Percentiles rank a stretch among this genome's conserved stretches.
Conservation (phyloP, 2,888 invertebrate genomes). For the Caenorhabditis panamensis region DNA sequence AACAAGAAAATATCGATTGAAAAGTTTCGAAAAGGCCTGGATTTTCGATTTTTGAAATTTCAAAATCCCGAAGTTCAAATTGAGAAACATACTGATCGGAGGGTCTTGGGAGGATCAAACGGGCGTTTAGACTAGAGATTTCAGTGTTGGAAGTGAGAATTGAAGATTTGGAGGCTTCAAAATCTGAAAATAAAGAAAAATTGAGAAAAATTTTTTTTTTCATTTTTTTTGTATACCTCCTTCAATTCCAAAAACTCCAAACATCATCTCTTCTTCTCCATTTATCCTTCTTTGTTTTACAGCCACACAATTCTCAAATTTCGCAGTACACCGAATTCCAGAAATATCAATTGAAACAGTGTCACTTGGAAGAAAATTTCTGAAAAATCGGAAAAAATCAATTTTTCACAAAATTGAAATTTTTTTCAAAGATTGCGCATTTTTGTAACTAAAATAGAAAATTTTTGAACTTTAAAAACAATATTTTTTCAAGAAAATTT, state of each 20-base stretch:
- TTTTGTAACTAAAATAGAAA: no score
- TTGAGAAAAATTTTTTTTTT: no score
- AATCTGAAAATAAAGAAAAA: conserved; percentile 9
- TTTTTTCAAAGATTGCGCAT: neutral
- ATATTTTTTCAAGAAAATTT: no score
- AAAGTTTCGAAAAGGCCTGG: conserved; percentile 3
- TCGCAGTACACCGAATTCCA: conserved; percentile 3
- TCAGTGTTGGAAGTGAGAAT: no score
- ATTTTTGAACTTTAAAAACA: no score
- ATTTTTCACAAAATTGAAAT: neutral
- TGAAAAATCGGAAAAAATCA: neutral
- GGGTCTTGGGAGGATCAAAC: conserved; percentile 34
- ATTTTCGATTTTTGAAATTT: conserved; percentile 21
- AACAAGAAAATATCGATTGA: conserved; percentile 22
- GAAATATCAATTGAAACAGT: conserved; percentile 1
- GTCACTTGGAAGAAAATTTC: neutral
- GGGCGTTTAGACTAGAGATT: conserved; percentile 28
- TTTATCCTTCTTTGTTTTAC: conserved; percentile 31
- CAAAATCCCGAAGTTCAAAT: conserved; percentile 38
- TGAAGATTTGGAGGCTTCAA: no score
- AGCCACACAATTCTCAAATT: conserved; percentile 31
- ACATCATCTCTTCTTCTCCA: conserved; percentile 47
- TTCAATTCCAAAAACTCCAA: conserved; percentile 47
- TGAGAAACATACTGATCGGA: conserved; percentile 40
- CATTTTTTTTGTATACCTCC: no score